phyloP scores from a whole-genome alignment of 2,113 vertebrate genomes.

The Hylia prasina region DNA sequence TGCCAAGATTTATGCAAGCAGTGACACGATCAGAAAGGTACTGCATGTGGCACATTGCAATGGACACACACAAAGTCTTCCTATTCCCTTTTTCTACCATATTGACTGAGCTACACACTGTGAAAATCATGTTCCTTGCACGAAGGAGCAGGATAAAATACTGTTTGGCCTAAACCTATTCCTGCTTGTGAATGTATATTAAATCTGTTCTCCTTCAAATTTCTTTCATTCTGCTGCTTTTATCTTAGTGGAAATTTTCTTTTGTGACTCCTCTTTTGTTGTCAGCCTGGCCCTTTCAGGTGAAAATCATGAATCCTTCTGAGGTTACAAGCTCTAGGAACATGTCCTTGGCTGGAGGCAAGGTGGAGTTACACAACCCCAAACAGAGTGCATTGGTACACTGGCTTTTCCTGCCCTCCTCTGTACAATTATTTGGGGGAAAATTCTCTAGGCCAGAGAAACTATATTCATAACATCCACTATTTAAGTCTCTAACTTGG shows the following conservation, averaged over 20 bases:
- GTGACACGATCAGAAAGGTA: neutral
- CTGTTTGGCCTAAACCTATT: neutral
- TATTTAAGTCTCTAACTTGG: neutral
- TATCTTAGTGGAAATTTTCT: neutral
- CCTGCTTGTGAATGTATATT: neutral
- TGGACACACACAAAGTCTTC: neutral
- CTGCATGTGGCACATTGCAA: neutral
- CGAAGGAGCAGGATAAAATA: neutral
- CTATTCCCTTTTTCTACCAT: neutral
- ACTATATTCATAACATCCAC: neutral
- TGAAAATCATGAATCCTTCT: neutral
- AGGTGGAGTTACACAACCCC: neutral
- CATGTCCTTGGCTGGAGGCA: neutral
- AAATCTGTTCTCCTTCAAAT: neutral
- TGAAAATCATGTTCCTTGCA: neutral
- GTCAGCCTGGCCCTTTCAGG: neutral
- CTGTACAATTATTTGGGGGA: neutral
- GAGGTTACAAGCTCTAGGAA: neutral
- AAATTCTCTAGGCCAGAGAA: neutral
- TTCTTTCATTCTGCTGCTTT: constrained; percentile 1
- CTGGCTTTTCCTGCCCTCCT: neutral
- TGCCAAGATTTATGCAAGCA: neutral
- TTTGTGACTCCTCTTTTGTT: neutral
- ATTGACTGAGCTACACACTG: neutral
- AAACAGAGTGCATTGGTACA: neutral